phyloP scores from a whole-genome alignment of 2,113 vertebrate species.

The Rousettus leschenaultii region DNA sequence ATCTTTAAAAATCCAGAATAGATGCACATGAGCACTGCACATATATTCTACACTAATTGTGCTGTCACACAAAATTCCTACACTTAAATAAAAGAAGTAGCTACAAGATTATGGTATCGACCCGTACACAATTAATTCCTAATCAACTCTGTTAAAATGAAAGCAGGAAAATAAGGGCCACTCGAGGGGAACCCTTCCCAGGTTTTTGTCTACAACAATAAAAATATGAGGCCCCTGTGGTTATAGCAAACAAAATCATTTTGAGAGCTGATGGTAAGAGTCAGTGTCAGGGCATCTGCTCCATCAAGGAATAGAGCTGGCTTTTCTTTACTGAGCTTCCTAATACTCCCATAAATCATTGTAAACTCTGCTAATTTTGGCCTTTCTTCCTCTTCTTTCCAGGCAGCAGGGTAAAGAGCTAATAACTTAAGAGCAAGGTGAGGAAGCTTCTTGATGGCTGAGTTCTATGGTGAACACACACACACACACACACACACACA shows the following conservation, averaged over 20 bases:
- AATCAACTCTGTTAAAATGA: slow-evolving; percentile 23
- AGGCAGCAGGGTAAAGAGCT: background rate
- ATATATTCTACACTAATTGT: background rate
- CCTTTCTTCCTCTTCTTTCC: background rate
- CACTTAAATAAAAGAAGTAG: slow-evolving; percentile 20
- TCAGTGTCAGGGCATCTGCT: background rate
- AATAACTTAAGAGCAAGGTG: background rate
- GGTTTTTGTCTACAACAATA: slow-evolving; percentile 13
- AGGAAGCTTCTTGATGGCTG: background rate
- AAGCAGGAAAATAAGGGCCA: background rate
- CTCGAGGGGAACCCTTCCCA: background rate
- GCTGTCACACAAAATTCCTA: background rate
- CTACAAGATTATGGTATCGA: background rate
- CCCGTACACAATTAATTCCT: slow-evolving; percentile 54
- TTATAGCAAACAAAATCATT: slow-evolving; percentile 4
- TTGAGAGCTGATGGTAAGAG: background rate
- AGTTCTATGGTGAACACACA: background rate
- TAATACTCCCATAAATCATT: background rate
- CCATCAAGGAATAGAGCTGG: background rate
- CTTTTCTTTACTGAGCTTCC: background rate
- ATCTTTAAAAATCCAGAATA: slow-evolving; percentile 56
- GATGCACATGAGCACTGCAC: background rate
- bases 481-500: no score
- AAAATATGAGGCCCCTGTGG: background rate
- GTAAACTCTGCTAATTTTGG: background rate